These are phyloP conservation scores for Leiothrix lutea DNA, from an alignment of 2,113 vertebrate genomes.

Conservation along the genomic window DNA sequence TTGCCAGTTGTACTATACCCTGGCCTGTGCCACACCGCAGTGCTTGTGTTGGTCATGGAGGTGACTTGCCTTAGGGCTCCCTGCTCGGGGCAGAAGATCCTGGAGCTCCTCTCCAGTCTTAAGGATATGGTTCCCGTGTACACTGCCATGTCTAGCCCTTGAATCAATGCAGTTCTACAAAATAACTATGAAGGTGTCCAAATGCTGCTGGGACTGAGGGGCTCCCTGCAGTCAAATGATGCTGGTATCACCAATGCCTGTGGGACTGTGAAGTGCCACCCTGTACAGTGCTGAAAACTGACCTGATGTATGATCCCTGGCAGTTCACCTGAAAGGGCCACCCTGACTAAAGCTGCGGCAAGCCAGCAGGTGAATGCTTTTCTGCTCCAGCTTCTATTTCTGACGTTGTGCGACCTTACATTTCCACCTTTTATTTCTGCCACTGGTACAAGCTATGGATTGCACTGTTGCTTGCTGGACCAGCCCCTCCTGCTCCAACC, in stretches of 20 bases:
- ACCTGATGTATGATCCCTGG: background rate
- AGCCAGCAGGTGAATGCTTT: background rate
- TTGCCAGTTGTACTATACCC: background rate
- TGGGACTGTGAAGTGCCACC: background rate
- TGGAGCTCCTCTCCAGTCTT: background rate
- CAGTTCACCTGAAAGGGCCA: background rate
- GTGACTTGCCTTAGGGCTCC: background rate
- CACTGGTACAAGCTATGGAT: background rate
- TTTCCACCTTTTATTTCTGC: background rate
- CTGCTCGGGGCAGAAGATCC: background rate
- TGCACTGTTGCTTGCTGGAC: background rate
- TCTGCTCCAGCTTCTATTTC: background rate
- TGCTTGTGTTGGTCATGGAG: background rate
- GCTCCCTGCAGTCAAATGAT: background rate
- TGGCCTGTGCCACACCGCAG: background rate
- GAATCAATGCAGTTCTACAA: background rate
- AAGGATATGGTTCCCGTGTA: background rate
- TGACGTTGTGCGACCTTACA: background rate
- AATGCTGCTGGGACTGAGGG: background rate
- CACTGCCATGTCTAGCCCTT: background rate
- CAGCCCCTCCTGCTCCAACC: background rate
- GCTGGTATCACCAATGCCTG: fast-evolving
- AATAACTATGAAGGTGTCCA: background rate
- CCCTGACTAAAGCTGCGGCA: background rate
- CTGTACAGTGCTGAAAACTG: background rate